Evolutionary conservation across 2,797 vertebrate genomes (phyloP).

Genomic region (Tokudaia muenninki): DNA sequence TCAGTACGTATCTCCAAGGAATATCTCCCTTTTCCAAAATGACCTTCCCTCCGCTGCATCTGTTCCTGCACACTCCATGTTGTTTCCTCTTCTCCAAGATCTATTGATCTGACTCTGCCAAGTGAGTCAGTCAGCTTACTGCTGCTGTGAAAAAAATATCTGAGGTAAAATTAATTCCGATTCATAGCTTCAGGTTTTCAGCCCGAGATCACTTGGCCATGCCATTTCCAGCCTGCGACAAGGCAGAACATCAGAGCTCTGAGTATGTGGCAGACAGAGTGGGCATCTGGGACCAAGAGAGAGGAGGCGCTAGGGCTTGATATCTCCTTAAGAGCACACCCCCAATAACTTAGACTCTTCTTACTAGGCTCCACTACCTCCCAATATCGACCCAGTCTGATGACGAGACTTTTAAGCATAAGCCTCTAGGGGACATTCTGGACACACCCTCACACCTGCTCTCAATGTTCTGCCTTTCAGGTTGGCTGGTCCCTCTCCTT

Average conservation of each 20-base stretch:
- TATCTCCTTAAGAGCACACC: neutral
- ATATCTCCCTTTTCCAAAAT: neutral
- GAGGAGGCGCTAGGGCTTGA: too few species aligned
- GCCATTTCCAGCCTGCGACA: neutral
- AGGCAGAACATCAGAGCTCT: neutral
- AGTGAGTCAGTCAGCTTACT: neutral
- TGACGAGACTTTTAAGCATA: neutral
- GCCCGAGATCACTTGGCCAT: neutral
- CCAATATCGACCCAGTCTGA: neutral
- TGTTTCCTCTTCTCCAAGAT: neutral
- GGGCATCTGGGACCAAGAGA: neutral
- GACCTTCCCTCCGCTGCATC: neutral
- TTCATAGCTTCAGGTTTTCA: neutral
- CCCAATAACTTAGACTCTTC: neutral
- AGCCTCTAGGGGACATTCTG: neutral
- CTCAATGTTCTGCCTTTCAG: neutral
- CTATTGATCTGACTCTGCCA: neutral
- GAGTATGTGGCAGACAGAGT: too few species aligned
- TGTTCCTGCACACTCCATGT: neutral
- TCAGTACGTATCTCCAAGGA: neutral
- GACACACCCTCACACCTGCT: neutral
- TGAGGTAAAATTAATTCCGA: neutral
- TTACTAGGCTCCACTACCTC: neutral
- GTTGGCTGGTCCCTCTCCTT: neutral
- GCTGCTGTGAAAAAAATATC: neutral